phyloP scores from a whole-genome alignment of 30 jellyfish, hydroid and myxozoan genomes.

The Catostylus mosaicus region DNA sequence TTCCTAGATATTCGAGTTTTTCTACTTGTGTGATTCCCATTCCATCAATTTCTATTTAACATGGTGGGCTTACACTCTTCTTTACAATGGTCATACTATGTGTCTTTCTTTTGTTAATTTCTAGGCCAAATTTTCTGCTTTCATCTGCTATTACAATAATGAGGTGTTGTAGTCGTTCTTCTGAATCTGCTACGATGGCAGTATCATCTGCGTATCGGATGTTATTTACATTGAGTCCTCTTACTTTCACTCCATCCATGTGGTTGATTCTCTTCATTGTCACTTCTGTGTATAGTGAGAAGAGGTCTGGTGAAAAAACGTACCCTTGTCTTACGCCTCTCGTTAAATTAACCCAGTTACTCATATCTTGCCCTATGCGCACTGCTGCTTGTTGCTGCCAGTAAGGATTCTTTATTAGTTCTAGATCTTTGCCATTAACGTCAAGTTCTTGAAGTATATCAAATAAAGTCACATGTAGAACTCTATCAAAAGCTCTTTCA shows the following conservation, averaged over 20 bases:
- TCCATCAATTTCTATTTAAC: constrained; percentile 34
- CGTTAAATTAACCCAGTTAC: constrained; percentile 66
- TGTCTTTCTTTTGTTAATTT: constrained; percentile 27
- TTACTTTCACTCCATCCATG: background rate
- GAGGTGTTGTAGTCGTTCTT: constrained; percentile 45
- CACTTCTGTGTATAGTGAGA: constrained; percentile 63
- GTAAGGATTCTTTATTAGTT: constrained; percentile 41
- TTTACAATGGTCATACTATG: constrained; percentile 32
- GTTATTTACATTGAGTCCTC: constrained; percentile 29
- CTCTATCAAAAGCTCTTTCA: constrained; percentile 37
- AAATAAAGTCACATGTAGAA: constrained; percentile 50
- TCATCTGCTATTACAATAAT: constrained; percentile 29
- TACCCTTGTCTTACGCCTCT: constrained; percentile 67
- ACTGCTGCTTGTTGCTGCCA: constrained; percentile 70
- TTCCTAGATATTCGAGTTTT: constrained; percentile 12
- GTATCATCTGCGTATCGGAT: constrained; percentile 55
- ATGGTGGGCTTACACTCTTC: constrained; percentile 19
- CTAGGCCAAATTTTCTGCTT: constrained; percentile 30
- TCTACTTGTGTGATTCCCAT: background rate
- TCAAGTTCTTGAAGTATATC: constrained; percentile 52
- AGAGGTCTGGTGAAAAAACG: constrained; percentile 59
- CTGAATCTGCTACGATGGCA: constrained; percentile 29
- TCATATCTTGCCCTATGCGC: constrained; percentile 63
- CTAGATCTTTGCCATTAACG: constrained; percentile 61
- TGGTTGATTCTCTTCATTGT: constrained; percentile 55